Evolutionary conservation across 2,797 vertebrate genomes (phyloP), one percentile per base, ranked within the genome.

Genomic region (Phrynocephalus forsythii): DNA sequence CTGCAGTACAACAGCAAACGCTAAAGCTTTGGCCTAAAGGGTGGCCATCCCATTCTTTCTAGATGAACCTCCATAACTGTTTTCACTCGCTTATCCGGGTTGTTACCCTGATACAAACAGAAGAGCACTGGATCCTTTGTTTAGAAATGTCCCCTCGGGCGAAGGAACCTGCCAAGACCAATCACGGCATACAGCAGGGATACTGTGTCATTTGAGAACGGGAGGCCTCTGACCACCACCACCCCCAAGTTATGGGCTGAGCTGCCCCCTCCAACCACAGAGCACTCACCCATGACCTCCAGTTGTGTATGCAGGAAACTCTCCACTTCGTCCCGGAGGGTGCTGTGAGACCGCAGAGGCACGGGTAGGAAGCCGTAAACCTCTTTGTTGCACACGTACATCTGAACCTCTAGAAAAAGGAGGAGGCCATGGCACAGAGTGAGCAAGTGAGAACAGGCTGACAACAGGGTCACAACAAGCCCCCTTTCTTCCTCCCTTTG

Each of bases 371-470:
- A 97, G 80, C 98, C 98, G 3, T 97, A 99, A 0, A 88, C 95
- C 91, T 98, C 98, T 94, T 94, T 97, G 93, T 99, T 99, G 82
- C 97, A 98, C 7, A 99, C 90, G 38, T 97, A 98, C 98, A 99
- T 99, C 94, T 98, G 98, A 20, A 98, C 97, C 72, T 98, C 98
- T 99, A 94, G 16, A 33, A 16, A 30, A 52, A 63, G 2, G 5
- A 26, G 44, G 48, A 50, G 22, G 11, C 11, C 13, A 4, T 6
- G 10, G 1, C 22, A 60, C 9, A 33, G 5, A 81, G 60, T 44
- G 9, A 79, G 24, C 22, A 82, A 16, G 81, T 5, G n/a, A 78
- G 44, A 68, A 11, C 56, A 75, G 44, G 18, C n/a, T 9, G 22
- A 16, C n/a, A 38, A 44, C 0, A 2, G 50, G 48, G 16, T 48